phyloP scores from a whole-genome alignment of 2,113 vertebrate species.

The Archocentrus centrarchus region DNA sequence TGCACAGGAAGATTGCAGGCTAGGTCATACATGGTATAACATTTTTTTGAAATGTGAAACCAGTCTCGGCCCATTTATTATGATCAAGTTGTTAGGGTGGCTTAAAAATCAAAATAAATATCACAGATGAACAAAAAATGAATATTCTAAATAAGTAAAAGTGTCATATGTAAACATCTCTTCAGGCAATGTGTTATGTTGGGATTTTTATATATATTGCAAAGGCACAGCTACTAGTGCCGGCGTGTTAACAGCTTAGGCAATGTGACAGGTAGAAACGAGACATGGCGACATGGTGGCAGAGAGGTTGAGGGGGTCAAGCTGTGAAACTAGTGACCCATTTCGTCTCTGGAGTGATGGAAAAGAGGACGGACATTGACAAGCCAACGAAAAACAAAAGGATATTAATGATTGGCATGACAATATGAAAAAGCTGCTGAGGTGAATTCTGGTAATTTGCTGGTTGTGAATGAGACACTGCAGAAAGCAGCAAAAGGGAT shows the following conservation, averaged over 20 bases:
- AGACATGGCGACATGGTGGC: background rate
- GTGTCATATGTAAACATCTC: background rate
- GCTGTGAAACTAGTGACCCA: background rate
- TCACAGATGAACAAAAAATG: background rate
- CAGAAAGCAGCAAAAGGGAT: constrained; percentile 6
- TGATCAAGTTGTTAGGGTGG: background rate
- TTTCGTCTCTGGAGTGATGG: background rate
- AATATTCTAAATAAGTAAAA: background rate
- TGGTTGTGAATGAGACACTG: background rate
- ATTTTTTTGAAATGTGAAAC: background rate
- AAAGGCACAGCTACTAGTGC: background rate
- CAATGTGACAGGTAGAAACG: background rate
- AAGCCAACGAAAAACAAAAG: background rate
- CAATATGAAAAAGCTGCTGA: background rate
- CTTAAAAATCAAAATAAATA: background rate
- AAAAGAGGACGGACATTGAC: background rate
- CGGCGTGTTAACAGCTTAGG: background rate
- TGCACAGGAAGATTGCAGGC: background rate
- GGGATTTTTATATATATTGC: background rate
- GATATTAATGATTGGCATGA: background rate
- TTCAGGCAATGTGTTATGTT: background rate
- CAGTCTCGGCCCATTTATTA: background rate
- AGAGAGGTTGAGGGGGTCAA: constrained; percentile 21
- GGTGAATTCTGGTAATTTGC: background rate
- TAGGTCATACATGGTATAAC: background rate